phyloP scores from a whole-genome alignment of 2,888 invertebrate species.

The Hedya salicella region DNA sequence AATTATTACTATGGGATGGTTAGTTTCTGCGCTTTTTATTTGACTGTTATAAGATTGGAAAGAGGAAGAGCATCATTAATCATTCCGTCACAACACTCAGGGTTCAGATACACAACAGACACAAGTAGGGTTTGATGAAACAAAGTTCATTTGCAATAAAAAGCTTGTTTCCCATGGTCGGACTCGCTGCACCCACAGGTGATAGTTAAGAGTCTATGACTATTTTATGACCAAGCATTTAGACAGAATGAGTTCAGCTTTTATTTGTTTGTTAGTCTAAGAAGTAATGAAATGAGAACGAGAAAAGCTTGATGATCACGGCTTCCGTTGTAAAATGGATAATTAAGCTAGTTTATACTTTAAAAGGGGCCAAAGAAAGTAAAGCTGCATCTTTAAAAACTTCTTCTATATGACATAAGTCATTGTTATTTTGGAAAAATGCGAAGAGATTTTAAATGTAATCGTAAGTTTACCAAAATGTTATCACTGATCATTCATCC shows the following conservation, averaged over 20 bases:
- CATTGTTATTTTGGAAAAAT: no score
- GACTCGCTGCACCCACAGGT: constrained; percentile 7
- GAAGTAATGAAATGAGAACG: constrained; percentile 19
- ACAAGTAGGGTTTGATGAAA: constrained; percentile 31
- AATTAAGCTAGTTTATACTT: neutral
- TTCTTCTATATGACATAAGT: no score
- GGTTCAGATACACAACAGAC: constrained; percentile 48
- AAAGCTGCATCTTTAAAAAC: no score
- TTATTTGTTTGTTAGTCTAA: constrained; percentile 3
- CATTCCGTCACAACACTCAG: constrained; percentile 49
- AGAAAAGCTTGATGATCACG: constrained; percentile 2
- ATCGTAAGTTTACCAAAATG: no score
- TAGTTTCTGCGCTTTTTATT: constrained; percentile 47
- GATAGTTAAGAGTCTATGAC: constrained; percentile 12
- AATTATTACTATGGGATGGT: constrained; percentile 18
- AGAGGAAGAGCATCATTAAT: constrained; percentile 58
- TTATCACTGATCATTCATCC: no score
- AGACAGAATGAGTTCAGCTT: neutral
- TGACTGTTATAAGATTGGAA: constrained; percentile 51
- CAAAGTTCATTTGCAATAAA: constrained; percentile 41
- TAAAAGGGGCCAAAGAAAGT: neutral
- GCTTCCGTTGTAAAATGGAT: constrained; percentile 7
- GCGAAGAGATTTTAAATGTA: no score
- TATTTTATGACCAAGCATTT: constrained; percentile 23
- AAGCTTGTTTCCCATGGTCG: constrained; percentile 28